phyloP scores from a whole-genome alignment of 2,113 vertebrate species.

The Amblyopsis rosae region DNA sequence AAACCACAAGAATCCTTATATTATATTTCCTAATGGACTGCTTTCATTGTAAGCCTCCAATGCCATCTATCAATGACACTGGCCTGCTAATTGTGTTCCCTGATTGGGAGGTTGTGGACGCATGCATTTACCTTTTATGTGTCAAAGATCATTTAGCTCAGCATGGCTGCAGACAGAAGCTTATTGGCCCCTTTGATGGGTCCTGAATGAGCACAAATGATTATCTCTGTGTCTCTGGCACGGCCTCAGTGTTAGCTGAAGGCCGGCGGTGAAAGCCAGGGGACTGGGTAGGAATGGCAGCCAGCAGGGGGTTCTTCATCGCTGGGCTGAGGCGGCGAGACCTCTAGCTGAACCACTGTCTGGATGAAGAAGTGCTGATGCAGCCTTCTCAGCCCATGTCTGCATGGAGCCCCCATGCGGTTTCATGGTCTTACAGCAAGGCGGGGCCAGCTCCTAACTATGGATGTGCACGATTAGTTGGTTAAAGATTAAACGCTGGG shows the following conservation, averaged over 20 bases:
- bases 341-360: constrained; percentile 64
- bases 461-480: too few relatives aligned
- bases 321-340: constrained; percentile 57
- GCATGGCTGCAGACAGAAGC: constrained; percentile 42
- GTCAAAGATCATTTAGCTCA: constrained; percentile 51
- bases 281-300: constrained; percentile 50
- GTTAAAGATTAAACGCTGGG: too few relatives aligned
- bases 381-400: constrained; percentile 47
- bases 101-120: constrained; percentile 23
- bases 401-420: constrained; percentile 46
- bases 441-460: constrained; percentile 31
- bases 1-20: constrained; percentile 19
- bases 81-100: constrained; percentile 46
- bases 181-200: constrained; percentile 26
- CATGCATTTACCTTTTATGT: constrained; percentile 44
- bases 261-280: constrained; percentile 50
- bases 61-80: constrained; percentile 19
- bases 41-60: constrained; percentile 24
- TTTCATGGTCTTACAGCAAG: constrained; percentile 38
- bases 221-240: constrained; percentile 64
- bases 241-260: constrained; percentile 52
- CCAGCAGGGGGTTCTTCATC: constrained; percentile 61
- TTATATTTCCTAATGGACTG: constrained; percentile 1
- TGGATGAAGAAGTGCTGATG: constrained; percentile 67
- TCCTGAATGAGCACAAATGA: constrained; percentile 58